These are phyloP conservation scores for Whitmania pigra DNA, from an alignment of 1,140 invertebrate species.

Conservation along the genomic window DNA sequence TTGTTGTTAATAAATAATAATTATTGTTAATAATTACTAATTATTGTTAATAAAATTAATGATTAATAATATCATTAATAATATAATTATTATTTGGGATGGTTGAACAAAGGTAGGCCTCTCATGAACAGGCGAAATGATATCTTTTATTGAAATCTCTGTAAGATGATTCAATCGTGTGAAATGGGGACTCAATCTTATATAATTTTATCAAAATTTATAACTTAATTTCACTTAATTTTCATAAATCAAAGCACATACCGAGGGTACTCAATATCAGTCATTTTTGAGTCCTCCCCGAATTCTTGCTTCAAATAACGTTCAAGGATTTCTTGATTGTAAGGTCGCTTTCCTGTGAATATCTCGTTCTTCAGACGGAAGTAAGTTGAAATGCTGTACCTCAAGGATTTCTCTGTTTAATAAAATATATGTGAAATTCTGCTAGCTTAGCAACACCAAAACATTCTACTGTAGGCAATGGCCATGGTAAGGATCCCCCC, in stretches of 20 bases:
- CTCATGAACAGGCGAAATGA: no score
- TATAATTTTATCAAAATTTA: no score
- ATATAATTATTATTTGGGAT: no score
- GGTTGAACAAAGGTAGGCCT: no score
- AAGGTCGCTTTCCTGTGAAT: conserved; percentile 74
- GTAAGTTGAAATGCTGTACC: conserved; percentile 53
- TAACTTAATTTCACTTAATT: no score
- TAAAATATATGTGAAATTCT: neutral
- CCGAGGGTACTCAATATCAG: conserved; percentile 70
- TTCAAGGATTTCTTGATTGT: conserved; percentile 71
- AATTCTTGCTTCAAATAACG: conserved; percentile 72
- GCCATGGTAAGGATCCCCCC: conserved; percentile 82
- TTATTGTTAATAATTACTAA: no score
- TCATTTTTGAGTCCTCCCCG: conserved; percentile 71
- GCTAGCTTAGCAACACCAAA: neutral
- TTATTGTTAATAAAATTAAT: no score
- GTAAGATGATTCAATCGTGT: no score
- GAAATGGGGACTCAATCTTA: no score
- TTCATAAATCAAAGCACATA: conserved; percentile 27
- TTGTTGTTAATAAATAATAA: no score
- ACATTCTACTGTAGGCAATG: conserved; percentile 33
- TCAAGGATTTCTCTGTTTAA: neutral
- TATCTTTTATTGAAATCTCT: no score
- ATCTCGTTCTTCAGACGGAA: conserved; percentile 81
- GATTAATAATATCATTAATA: no score